phyloP scores from a whole-genome alignment of 2,888 invertebrate genomes.

The Slavum lentiscoides region DNA sequence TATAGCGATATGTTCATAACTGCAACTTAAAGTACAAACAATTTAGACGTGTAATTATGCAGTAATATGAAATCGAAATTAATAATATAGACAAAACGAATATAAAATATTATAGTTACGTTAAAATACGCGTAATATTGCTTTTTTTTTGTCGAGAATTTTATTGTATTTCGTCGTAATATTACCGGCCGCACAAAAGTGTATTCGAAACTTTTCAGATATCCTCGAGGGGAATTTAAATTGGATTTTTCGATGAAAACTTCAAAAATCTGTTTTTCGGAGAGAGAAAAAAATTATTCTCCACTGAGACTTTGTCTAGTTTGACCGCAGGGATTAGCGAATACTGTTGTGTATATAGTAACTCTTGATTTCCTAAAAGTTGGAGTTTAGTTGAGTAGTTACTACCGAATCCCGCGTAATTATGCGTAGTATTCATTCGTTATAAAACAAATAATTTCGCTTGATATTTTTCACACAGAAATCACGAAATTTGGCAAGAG shows the following conservation, averaged over 20 bases:
- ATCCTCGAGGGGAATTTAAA: slow-evolving; percentile 17
- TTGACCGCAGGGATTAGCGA: slow-evolving; percentile 14
- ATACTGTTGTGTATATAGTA: slow-evolving; percentile 1
- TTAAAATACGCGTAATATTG: no score
- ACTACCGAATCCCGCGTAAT: no score
- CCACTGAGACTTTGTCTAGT: not conserved
- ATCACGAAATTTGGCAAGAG: no score
- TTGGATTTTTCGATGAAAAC: slow-evolving; percentile 21
- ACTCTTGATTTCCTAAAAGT: slow-evolving; percentile 18
- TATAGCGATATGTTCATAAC: not conserved
- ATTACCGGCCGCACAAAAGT: not conserved
- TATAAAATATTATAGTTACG: no score
- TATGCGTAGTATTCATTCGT: no score
- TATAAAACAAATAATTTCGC: no score
- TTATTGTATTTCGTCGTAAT: not conserved
- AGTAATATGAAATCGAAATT: no score
- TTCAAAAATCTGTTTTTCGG: slow-evolving; percentile 19
- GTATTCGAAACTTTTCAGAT: slow-evolving; percentile 36
- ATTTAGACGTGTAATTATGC: not conserved
- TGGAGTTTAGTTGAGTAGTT: no score
- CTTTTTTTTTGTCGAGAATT: not conserved
- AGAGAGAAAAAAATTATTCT: slow-evolving; percentile 32
- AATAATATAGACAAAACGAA: no score
- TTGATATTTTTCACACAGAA: no score
- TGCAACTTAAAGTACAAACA: not conserved